Evolutionary conservation across 2,888 invertebrate genomes (phyloP).

Genomic region (Hypena proboscidalis): DNA sequence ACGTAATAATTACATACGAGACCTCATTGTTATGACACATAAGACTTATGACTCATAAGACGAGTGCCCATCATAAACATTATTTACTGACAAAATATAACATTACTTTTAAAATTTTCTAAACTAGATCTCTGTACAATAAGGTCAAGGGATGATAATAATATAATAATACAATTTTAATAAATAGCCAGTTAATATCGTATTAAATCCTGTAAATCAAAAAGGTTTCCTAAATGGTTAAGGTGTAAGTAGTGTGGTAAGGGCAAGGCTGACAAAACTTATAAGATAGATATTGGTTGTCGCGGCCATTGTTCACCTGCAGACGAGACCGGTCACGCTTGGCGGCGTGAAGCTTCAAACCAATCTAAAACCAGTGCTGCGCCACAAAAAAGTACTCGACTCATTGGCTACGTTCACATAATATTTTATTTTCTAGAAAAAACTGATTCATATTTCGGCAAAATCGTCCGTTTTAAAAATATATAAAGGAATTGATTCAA

Average conservation of each 20-base stretch:
- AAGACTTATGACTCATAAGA: too few species aligned
- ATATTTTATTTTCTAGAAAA: neutral
- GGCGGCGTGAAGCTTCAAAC: conserved; percentile 42
- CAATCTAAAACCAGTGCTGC: conserved; percentile 34
- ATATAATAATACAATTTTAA: too few species aligned
- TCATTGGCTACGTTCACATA: conserved; percentile 16
- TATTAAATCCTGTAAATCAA: too few species aligned
- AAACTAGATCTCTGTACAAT: too few species aligned
- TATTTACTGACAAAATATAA: too few species aligned
- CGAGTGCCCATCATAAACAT: too few species aligned
- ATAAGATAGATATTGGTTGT: conserved; percentile 17
- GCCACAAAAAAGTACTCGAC: conserved; percentile 45
- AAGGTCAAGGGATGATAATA: too few species aligned
- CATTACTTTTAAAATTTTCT: too few species aligned
- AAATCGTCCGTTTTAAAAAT: neutral
- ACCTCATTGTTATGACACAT: conserved; percentile 10
- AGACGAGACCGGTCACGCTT: conserved; percentile 55
- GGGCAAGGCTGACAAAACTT: conserved; percentile 14
- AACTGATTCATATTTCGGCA: neutral
- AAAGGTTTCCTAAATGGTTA: too few species aligned
- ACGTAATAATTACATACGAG: conserved; percentile 5
- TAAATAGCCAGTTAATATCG: too few species aligned
- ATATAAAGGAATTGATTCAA: too few species aligned
- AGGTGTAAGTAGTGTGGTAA: too few species aligned
- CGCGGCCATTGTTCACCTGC: conserved; percentile 53